A percentile compares a stretch with the other conserved stretches of the same genome.
These are phyloP conservation scores for Paedocypris micromegethes DNA, from an alignment of 2,797 vertebrate genomes.

Conservation along the genomic window DNA sequence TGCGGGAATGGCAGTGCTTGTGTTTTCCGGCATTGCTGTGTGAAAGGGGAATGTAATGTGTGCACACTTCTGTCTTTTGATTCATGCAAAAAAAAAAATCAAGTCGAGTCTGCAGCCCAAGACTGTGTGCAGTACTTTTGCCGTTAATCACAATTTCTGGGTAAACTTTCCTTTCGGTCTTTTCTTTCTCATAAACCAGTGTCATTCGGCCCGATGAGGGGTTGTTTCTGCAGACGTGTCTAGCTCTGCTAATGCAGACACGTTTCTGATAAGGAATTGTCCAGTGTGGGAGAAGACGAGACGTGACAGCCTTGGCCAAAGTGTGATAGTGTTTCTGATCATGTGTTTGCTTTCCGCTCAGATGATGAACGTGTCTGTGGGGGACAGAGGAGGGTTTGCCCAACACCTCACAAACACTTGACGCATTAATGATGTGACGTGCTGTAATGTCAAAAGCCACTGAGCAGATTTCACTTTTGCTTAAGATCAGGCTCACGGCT, in stretches of 20 bases:
- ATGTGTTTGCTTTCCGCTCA: conserved; percentile 39
- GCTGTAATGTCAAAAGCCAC: conserved; percentile 42
- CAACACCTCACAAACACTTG: conserved; percentile 39
- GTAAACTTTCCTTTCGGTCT: no score
- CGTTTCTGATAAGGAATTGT: conserved; percentile 4
- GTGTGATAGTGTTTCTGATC: conserved; percentile 40
- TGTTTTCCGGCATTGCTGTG: no score
- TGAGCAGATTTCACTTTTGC: conserved; percentile 22
- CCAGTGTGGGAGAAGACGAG: conserved; percentile 46
- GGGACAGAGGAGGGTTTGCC: conserved; percentile 32
- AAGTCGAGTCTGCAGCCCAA: no score
- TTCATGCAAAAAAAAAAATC: no score
- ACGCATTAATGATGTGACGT: conserved; percentile 43
- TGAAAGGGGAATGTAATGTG: no score
- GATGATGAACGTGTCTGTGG: conserved; percentile 27
- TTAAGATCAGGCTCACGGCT: conserved; percentile 29
- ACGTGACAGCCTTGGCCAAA: conserved; percentile 30
- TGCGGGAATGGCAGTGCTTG: no score
- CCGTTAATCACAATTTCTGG: no score
- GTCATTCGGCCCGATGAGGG: no score
- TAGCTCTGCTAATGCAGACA: conserved; percentile 1
- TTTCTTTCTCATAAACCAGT: no score
- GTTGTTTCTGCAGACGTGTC: conserved; percentile 3
- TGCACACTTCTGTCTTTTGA: no score
- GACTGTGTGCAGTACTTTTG: no score